These are phyloP conservation scores for Drosophila arawakana DNA, from an alignment of 1,140 invertebrate species.

Conservation along the genomic window DNA sequence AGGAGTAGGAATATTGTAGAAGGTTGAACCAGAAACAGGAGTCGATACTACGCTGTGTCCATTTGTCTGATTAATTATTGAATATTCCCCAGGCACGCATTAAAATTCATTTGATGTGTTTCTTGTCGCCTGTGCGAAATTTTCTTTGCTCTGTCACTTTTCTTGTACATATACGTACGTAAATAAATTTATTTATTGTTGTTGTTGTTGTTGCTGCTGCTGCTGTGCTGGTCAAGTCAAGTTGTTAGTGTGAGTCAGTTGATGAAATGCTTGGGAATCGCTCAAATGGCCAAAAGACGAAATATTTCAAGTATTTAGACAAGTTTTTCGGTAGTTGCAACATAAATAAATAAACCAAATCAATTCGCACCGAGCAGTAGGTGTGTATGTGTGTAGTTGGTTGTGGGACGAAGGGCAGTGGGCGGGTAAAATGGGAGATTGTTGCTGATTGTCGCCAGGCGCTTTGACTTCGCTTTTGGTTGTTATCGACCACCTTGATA, in stretches of 20 bases:
- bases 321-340: constrained; percentile 55
- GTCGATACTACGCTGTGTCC: constrained; percentile 37
- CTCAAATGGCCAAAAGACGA: constrained; percentile 37
- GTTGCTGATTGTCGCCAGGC: constrained; percentile 28
- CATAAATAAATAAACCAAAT: constrained; percentile 69
- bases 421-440: background rate
- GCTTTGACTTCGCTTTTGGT: constrained; percentile 16
- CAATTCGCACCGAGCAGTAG: constrained; percentile 23
- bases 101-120: constrained; percentile 75
- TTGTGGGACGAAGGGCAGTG: background rate
- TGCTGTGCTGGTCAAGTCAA: background rate
- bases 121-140: constrained; percentile 66
- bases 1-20: background rate
- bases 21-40: background rate
- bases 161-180: background rate
- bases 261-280: constrained; percentile 41
- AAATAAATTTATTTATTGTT: background rate
- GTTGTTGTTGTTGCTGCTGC: background rate
- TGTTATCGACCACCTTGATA: constrained; percentile 54
- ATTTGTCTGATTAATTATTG: constrained; percentile 70
- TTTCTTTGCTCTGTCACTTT: constrained; percentile 20
- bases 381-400: background rate
- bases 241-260: constrained; percentile 14
- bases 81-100: constrained; percentile 60
- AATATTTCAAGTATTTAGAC: constrained; percentile 65